These are phyloP conservation scores for Sylvilagus floridanus DNA, from an alignment of 2,797 vertebrate species.

Conservation along the genomic window DNA sequence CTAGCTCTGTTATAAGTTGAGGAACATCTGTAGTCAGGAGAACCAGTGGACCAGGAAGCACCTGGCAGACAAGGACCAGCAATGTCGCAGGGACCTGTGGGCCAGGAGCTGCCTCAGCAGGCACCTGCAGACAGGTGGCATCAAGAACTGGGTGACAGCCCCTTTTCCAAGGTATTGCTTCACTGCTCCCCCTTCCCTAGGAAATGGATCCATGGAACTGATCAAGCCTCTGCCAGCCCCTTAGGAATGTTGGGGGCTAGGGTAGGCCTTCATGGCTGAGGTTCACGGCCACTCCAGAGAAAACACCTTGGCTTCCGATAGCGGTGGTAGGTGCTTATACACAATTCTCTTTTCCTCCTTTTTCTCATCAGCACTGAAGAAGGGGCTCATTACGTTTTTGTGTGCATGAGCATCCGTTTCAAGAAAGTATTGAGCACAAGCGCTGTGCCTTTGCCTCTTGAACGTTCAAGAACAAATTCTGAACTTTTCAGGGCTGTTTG, in stretches of 20 bases:
- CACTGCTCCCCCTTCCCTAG: background rate
- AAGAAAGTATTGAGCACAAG: background rate
- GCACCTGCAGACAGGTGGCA: background rate
- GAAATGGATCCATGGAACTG: background rate
- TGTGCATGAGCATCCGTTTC: background rate
- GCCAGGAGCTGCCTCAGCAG: background rate
- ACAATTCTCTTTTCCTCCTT: background rate
- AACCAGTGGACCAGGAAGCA: background rate
- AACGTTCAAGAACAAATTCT: background rate
- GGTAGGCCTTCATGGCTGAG: background rate
- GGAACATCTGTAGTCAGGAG: too few species aligned
- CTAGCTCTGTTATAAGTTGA: too few species aligned
- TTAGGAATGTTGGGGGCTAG: background rate
- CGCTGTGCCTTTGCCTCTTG: background rate
- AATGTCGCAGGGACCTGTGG: background rate
- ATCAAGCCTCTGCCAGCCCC: background rate
- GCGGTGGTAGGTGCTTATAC: background rate
- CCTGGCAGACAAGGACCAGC: background rate
- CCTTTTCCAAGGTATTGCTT: background rate
- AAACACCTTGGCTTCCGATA: background rate
- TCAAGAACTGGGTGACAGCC: too few species aligned
- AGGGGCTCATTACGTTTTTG: background rate
- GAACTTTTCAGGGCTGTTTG: background rate
- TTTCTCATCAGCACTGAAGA: background rate
- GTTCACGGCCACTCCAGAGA: too few species aligned